Evolutionary conservation across 2,113 vertebrate genomes (phyloP).

Genomic region (Leucoraja erinaceus): DNA sequence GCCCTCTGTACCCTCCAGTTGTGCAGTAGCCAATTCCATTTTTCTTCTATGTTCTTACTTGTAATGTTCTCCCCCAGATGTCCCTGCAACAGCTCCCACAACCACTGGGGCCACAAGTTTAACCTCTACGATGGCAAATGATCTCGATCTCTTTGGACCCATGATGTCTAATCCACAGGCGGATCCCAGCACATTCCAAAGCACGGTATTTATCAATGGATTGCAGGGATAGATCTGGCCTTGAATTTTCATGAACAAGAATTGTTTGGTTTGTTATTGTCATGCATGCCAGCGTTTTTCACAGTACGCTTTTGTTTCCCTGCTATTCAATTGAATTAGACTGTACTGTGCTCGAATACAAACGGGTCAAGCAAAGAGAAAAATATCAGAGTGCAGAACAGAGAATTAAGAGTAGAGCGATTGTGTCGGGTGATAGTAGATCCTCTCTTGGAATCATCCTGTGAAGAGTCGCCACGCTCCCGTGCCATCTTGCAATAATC

Average conservation of each 20-base stretch:
- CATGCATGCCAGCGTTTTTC: no score
- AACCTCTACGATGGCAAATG: slow-evolving; percentile 61
- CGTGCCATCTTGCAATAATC: no score
- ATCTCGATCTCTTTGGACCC: slow-evolving; percentile 78
- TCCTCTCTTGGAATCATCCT: no score
- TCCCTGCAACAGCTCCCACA: slow-evolving; percentile 58
- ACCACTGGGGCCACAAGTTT: slow-evolving; percentile 63
- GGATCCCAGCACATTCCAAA: not conserved
- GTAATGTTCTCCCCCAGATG: slow-evolving; percentile 51
- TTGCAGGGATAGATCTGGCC: not conserved
- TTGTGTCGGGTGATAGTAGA: no score
- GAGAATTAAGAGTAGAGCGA: no score
- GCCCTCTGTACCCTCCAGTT: not conserved
- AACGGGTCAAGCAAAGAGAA: no score
- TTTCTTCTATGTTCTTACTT: not conserved
- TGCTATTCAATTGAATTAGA: no score
- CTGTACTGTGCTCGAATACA: no score
- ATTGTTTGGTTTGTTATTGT: no score
- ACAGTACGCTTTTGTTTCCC: no score
- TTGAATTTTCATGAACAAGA: not conserved
- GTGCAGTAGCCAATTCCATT: not conserved
- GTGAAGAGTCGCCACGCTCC: no score
- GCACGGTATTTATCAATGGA: not conserved
- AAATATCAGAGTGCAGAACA: no score
- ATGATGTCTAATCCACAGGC: slow-evolving; percentile 43